A percentile compares a stretch with the other conserved stretches of the same genome.
phyloP scores from a whole-genome alignment of 64 coral and sea anemone genomes.

The Montipora efflorescens region DNA sequence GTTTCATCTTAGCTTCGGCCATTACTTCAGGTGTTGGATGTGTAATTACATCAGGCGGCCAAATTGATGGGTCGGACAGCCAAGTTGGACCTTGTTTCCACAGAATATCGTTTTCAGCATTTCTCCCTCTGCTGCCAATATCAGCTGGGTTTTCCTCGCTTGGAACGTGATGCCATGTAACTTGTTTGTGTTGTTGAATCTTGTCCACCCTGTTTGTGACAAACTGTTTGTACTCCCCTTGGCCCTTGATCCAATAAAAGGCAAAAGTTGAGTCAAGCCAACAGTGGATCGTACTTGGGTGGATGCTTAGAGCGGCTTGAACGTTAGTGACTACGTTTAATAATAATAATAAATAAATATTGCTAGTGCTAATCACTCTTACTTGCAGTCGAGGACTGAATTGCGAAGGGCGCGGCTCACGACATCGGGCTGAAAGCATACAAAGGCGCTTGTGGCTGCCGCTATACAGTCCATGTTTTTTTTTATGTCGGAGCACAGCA shows the following conservation, averaged over 20 bases:
- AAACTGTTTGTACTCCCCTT: slow-evolving; percentile 18
- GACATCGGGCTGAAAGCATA: too few species aligned
- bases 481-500: too few species aligned
- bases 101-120: slow-evolving; percentile 31
- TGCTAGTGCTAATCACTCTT: too few species aligned
- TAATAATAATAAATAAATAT: too few species aligned
- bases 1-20: not conserved
- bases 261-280: slow-evolving; percentile 59
- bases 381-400: too few species aligned
- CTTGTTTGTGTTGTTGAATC: slow-evolving; percentile 52
- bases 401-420: too few species aligned
- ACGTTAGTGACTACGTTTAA: slow-evolving; percentile 40
- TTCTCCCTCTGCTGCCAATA: slow-evolving; percentile 39
- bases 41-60: slow-evolving; percentile 27
- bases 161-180: slow-evolving; percentile 55
- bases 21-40: slow-evolving; percentile 15
- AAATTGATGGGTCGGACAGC: slow-evolving; percentile 45
- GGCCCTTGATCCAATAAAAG: slow-evolving; percentile 37
- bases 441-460: too few species aligned
- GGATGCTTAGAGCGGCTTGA: slow-evolving; percentile 16
- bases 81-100: slow-evolving; percentile 54
- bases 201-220: slow-evolving; percentile 45
- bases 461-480: too few species aligned
- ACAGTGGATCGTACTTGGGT: slow-evolving; percentile 26
- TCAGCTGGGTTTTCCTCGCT: slow-evolving; percentile 50